Evolutionary conservation across 2,888 invertebrate species (phyloP).

Genomic region (Troides oblongomaculatus): DNA sequence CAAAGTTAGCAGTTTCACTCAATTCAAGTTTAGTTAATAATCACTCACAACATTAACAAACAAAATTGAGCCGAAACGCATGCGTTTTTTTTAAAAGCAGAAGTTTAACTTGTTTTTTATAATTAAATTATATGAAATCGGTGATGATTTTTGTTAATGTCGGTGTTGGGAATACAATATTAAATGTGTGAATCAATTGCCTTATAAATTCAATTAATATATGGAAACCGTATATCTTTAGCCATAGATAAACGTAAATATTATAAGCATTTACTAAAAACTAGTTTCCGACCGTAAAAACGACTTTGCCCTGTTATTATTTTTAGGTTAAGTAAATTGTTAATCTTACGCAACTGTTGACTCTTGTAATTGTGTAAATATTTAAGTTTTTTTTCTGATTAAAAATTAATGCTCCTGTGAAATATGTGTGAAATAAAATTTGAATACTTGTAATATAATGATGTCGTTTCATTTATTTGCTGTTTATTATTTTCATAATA

Average conservation of each 20-base stretch:
- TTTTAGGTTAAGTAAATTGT: conserved; percentile 65
- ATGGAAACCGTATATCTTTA: background rate
- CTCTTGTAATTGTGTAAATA: conserved; percentile 73
- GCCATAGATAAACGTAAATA: background rate
- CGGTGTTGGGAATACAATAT: background rate
- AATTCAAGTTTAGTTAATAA: no score
- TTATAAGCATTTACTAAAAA: conserved; percentile 1
- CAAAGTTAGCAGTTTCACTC: no score
- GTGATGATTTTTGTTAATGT: no score
- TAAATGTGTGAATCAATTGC: background rate
- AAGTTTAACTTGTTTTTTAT: no score
- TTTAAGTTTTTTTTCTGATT: conserved; percentile 62
- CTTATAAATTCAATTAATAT: background rate
- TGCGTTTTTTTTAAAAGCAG: no score
- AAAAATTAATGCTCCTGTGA: conserved; percentile 63
- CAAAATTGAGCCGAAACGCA: no score
- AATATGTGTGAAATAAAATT: conserved; percentile 76
- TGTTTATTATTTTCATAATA: no score
- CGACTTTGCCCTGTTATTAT: conserved; percentile 37
- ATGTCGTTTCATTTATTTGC: conserved; percentile 41
- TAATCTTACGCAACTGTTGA: conserved; percentile 70
- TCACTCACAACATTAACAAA: no score
- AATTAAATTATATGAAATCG: background rate
- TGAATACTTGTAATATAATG: conserved; percentile 69
- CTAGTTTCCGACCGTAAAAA: conserved; percentile 3